phyloP scores from a whole-genome alignment of 2,888 invertebrate species.

The Andrena trimmerana region DNA sequence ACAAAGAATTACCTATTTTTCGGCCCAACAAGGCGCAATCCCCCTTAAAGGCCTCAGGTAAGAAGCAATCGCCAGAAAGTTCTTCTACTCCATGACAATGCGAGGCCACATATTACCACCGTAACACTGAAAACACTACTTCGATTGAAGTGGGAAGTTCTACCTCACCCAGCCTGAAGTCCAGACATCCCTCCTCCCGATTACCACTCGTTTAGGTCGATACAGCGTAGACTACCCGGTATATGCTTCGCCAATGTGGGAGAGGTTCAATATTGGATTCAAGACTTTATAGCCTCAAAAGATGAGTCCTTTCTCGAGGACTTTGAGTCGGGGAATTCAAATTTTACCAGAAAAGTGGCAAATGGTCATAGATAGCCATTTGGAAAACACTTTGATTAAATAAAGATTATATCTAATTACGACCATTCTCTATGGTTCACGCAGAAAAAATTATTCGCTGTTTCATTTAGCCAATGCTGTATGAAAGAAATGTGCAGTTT shows the following conservation, averaged over 20 bases:
- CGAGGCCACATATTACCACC: neutral
- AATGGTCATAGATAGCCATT: too few species aligned
- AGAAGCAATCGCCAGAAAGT: neutral
- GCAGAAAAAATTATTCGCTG: neutral
- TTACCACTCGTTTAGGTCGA: neutral
- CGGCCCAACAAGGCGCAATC: too few species aligned
- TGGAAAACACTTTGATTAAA: too few species aligned
- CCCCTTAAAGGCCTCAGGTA: too few species aligned
- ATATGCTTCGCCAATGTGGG: too few species aligned
- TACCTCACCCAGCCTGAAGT: neutral
- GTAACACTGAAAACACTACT: conserved; percentile 2
- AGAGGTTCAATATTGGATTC: too few species aligned
- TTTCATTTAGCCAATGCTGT: neutral
- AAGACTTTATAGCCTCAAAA: too few species aligned
- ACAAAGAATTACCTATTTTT: too few species aligned
- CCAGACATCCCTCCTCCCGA: neutral
- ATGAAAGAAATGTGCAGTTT: neutral
- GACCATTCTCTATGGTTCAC: neutral
- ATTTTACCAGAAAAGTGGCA: too few species aligned
- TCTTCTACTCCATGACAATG: neutral
- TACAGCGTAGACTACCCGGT: too few species aligned
- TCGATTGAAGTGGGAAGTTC: neutral
- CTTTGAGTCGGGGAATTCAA: too few species aligned
- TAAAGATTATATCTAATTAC: neutral
- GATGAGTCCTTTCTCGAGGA: too few species aligned